These are phyloP conservation scores for Pocillopora meandrina DNA, from an alignment of 92 coral and sea anemone genomes.

Conservation along the genomic window DNA sequence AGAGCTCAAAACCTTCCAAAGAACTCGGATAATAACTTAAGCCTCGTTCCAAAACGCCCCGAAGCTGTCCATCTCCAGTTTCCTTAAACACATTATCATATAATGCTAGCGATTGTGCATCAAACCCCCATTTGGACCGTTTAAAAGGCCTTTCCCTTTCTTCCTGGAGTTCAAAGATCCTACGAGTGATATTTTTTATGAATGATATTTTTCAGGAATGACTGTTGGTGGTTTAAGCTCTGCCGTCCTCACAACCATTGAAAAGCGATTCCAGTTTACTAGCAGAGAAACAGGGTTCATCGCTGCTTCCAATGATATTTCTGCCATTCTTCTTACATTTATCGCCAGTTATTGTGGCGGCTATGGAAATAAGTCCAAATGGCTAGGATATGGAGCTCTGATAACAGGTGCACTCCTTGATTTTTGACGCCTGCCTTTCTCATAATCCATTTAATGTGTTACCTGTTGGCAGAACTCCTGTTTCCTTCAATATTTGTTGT, in stretches of 20 bases:
- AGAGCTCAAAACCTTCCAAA: no score
- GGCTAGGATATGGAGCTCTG: constrained; percentile 66
- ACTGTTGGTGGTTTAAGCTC: constrained; percentile 50
- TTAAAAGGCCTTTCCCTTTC: no score
- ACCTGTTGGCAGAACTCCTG: no score
- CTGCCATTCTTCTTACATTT: constrained; percentile 54
- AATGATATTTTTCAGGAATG: constrained; percentile 35
- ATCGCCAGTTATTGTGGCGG: constrained; percentile 70
- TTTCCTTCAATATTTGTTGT: no score
- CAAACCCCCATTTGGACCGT: no score
- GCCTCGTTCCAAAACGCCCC: no score
- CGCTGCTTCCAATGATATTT: constrained; percentile 67
- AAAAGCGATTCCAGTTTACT: constrained; percentile 57
- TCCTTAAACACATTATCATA: no score
- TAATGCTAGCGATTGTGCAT: no score
- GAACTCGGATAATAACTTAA: no score
- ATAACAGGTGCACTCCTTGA: constrained; percentile 44
- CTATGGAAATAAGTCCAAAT: constrained; percentile 64
- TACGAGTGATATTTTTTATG: neutral
- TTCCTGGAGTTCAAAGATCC: no score
- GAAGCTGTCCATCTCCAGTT: no score
- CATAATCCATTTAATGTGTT: neutral
- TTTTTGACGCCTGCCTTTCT: neutral
- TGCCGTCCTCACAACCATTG: constrained; percentile 54
- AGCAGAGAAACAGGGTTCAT: constrained; percentile 61